Evolutionary conservation across 2,797 vertebrate genomes (phyloP).

Genomic region (Austrolebias charrua): DNA sequence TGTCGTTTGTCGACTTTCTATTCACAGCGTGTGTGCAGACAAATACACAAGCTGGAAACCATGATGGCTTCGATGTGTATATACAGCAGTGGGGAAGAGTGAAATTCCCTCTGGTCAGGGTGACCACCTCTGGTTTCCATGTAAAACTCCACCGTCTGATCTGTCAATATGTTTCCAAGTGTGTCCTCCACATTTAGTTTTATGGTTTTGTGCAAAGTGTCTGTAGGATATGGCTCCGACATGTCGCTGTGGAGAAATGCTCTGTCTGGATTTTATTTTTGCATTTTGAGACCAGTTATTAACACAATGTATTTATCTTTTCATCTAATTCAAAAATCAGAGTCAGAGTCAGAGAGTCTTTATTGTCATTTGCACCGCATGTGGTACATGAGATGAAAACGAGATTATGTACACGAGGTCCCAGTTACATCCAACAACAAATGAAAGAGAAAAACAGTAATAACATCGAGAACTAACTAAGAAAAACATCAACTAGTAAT

Average conservation of each 20-base stretch:
- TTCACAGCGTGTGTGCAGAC: slow-evolving; percentile 47
- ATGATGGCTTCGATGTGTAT: slow-evolving; percentile 47
- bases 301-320: slow-evolving; percentile 52
- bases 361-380: too few relatives aligned
- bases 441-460: too few relatives aligned
- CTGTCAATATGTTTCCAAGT: slow-evolving; percentile 53
- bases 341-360: too few relatives aligned
- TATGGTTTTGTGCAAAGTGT: slow-evolving; percentile 52
- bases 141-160: slow-evolving; percentile 64
- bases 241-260: slow-evolving; percentile 54
- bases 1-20: slow-evolving; percentile 60
- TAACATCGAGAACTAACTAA: too few relatives aligned
- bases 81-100: slow-evolving; percentile 40
- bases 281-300: slow-evolving; percentile 59
- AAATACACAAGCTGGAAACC: slow-evolving; percentile 69
- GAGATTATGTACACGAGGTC: too few relatives aligned
- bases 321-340: slow-evolving; percentile 59
- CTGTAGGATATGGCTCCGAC: slow-evolving; percentile 61
- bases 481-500: too few relatives aligned
- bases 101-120: slow-evolving; percentile 55
- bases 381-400: too few relatives aligned
- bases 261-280: slow-evolving; percentile 61
- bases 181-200: slow-evolving; percentile 56
- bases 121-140: slow-evolving; percentile 71
- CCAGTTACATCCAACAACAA: too few relatives aligned